Evolutionary conservation across 2,797 vertebrate species (phyloP), one percentile per base, ranked within the genome.

Genomic region (Acrossocheilus wenchowensis): DNA sequence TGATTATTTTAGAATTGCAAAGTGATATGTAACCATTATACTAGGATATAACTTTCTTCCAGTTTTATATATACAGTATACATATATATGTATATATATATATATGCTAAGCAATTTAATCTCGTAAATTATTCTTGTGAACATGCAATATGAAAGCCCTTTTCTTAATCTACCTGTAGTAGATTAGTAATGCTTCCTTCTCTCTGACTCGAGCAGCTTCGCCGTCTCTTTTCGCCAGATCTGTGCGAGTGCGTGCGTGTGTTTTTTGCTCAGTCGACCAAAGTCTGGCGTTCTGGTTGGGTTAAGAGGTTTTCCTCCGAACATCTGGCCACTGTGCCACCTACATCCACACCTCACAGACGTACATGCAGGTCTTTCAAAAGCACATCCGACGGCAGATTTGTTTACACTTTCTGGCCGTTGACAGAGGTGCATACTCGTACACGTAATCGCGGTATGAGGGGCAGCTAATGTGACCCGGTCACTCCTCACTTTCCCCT

Each of bases 1-100:
- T 96, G 94, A 94, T 95, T 95, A 95, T 95, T 96, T 96, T 95
- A 96, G 94, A 93, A 94, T 94, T 94, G 93, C 92, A 84, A 92
- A 94, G 95, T 93, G 93, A 93, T 91, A 94, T 94, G 94, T 96
- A 95, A 92, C 92, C 86, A 88, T 90, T 90, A 90, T 90, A 94
- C 93, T 94, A 95, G 91, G 90, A 88, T 94, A 94, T 94, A 95
- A 93, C 93, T 96, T 96, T 95, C 95, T 95, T 96, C 95, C 94
- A 94, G 90, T 96, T 96, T 96, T 96, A 92, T 96, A 96, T 95
- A 94, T 92, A 94, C 60, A 36, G 66, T 30, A 72, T 80, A 71
- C 2, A 92, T 95, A 94, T 95, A 96, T 95, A 26, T 26, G 26
- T 26, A 94, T 92, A 94, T 92, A 94, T 92, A 94, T 95, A 92